Evolutionary conservation across 2,113 vertebrate genomes (phyloP).

Genomic region (Myotis yumanensis): DNA sequence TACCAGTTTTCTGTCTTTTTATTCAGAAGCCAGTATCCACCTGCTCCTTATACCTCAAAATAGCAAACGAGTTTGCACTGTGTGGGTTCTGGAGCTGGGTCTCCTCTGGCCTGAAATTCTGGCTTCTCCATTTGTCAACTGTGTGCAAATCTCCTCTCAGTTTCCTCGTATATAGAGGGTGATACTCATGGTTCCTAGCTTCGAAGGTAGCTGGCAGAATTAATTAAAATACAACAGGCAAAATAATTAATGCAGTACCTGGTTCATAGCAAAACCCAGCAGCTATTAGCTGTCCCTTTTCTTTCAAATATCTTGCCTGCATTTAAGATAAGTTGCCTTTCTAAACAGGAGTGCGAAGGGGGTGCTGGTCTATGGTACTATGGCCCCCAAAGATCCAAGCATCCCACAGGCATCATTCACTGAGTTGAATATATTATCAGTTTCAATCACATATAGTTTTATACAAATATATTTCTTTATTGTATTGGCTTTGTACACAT

Average conservation of each 20-base stretch:
- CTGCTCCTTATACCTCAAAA: neutral
- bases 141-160: neutral
- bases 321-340: neutral
- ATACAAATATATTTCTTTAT: constrained; percentile 2
- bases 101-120: neutral
- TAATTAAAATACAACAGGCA: constrained; percentile 23
- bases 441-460: constrained; percentile 7
- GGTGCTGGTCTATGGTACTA: neutral
- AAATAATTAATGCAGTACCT: neutral
- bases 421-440: neutral
- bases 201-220: constrained; percentile 21
- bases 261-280: neutral
- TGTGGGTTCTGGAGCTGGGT: neutral
- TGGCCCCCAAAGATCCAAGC: neutral
- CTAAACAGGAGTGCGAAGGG: neutral
- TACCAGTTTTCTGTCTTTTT: neutral
- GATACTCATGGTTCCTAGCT: neutral
- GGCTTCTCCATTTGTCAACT: neutral
- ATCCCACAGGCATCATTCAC: neutral
- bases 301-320: neutral
- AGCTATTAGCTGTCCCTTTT: neutral
- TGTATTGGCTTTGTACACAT: neutral
- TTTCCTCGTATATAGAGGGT: neutral
- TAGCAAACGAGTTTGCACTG: neutral
- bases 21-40: neutral